These are phyloP conservation scores for Psittacara wagleri DNA, from an alignment of 2,113 vertebrate genomes.

Conservation along the genomic window DNA sequence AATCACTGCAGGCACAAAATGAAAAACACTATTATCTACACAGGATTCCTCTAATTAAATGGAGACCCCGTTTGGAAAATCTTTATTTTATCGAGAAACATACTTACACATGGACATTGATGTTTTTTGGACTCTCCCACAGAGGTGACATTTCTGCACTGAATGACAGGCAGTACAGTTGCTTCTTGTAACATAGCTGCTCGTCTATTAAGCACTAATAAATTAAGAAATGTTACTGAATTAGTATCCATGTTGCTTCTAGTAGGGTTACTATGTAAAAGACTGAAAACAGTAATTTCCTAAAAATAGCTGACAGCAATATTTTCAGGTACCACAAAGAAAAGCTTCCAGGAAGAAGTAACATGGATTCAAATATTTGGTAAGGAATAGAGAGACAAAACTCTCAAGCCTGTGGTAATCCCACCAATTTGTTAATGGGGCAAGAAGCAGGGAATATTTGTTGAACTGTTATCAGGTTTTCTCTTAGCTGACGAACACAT, in stretches of 20 bases:
- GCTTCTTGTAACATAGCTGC: constrained; percentile 77
- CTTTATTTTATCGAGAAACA: neutral
- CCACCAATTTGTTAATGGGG: neutral
- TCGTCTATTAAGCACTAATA: constrained; percentile 78
- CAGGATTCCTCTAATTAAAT: neutral
- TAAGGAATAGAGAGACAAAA: neutral
- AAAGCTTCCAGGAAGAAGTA: neutral
- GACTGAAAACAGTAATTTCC: neutral
- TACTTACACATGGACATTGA: constrained; percentile 72
- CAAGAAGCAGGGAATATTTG: neutral
- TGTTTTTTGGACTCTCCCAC: constrained; percentile 69
- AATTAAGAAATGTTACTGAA: neutral
- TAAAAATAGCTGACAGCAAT: neutral
- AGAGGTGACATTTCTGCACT: constrained; percentile 54
- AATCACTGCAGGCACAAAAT: neutral
- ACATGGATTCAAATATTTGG: neutral
- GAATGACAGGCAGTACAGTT: constrained; percentile 76
- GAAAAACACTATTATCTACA: neutral
- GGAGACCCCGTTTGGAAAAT: neutral
- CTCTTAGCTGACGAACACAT: neutral
- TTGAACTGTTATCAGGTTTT: neutral
- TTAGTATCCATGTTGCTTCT: neutral
- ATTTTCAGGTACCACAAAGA: neutral
- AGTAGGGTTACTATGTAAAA: neutral
- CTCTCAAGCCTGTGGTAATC: neutral